Conservation (phyloP, 2,888 invertebrate species). For the Lasioglossum villosulum region DNA sequence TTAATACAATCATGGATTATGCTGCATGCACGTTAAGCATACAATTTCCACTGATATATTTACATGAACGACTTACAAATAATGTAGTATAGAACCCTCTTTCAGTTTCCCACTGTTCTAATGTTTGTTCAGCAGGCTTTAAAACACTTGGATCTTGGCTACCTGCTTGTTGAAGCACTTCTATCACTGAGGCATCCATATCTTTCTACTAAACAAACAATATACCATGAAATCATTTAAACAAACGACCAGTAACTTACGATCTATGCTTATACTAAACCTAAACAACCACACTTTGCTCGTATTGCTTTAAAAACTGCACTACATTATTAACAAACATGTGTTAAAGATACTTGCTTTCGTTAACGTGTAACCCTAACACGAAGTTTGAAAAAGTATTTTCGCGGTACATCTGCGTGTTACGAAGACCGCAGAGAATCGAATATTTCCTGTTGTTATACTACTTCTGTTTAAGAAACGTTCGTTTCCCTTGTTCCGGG, state of each 20-base stretch:
- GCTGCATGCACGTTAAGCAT: not conserved
- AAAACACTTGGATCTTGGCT: constrained; percentile 93
- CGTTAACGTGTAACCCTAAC: not conserved
- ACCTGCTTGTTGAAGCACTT: constrained; percentile 92
- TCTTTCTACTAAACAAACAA: constrained; percentile 58
- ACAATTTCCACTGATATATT: not conserved
- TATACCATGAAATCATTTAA: not conserved
- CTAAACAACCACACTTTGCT: constrained; percentile 6
- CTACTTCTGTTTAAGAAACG: constrained; percentile 59
- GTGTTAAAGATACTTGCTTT: constrained; percentile 39
- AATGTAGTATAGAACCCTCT: constrained; percentile 95
- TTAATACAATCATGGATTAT: constrained; percentile 20
- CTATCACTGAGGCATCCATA: constrained; percentile 89
- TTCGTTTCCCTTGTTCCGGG: constrained; percentile 59
- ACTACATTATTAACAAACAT: constrained; percentile 52
- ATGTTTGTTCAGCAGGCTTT: constrained; percentile 94
- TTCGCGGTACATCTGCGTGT: not conserved
- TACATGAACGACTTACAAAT: constrained; percentile 87
- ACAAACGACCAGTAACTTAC: constrained; percentile 17
- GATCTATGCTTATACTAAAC: not conserved
- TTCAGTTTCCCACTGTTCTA: constrained; percentile 95
- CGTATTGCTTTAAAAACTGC: constrained; percentile 6
- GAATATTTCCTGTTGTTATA: constrained; percentile 51
- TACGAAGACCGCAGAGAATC: constrained; percentile 17
- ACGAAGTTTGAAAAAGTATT: not conserved